Conservation (phyloP, 2,888 invertebrate genomes). For the Chaitophorus viminalis region DNA sequence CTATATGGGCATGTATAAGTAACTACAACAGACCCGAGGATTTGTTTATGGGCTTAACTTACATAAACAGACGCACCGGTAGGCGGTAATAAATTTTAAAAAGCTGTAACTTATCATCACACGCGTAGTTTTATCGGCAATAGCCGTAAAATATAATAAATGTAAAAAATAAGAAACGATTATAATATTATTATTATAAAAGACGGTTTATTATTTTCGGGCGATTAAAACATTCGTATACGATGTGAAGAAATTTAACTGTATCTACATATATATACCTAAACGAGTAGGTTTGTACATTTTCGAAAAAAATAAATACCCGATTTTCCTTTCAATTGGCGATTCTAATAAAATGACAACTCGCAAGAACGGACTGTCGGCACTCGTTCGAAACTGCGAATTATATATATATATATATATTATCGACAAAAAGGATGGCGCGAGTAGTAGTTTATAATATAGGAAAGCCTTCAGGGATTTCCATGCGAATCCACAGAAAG, state of each 20-base stretch:
- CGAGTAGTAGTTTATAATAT: background rate
- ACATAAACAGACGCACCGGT: constrained; percentile 21
- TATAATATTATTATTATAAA: no score
- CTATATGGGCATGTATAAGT: background rate
- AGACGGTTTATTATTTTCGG: no score
- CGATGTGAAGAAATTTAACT: no score
- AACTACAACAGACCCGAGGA: background rate
- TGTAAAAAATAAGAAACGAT: no score
- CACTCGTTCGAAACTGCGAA: background rate
- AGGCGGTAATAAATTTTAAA: constrained; percentile 15
- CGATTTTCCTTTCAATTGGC: no score
- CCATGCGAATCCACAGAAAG: background rate
- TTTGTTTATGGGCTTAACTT: constrained; percentile 25
- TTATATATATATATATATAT: background rate
- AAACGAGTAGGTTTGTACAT: no score
- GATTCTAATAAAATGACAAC: no score
- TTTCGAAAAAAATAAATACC: no score
- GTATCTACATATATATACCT: no score
- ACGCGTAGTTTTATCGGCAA: background rate
- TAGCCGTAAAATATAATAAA: background rate
- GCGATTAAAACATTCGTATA: no score
- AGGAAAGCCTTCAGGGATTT: background rate
- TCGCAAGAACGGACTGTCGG: no score
- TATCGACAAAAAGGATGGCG: background rate
- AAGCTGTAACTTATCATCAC: constrained; percentile 13